phyloP scores from a whole-genome alignment of 2,113 vertebrate genomes.

The Burhinus bistriatus region DNA sequence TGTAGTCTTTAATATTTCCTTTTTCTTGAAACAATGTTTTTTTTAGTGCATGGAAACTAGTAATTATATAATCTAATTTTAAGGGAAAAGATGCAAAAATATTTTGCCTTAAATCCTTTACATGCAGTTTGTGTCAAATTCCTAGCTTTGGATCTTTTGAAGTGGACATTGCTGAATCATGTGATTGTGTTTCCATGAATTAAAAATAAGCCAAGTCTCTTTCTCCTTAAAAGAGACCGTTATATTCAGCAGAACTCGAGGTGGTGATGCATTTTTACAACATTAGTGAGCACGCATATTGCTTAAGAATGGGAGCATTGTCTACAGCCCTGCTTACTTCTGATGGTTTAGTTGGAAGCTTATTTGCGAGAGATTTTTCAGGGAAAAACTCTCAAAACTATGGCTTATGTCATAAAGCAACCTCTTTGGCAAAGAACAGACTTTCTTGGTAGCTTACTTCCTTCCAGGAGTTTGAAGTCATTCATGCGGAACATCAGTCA shows the following conservation, averaged over 20 bases:
- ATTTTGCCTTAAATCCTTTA: not conserved
- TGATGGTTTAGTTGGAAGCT: not conserved
- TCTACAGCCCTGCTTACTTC: not conserved
- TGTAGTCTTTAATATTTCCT: not conserved
- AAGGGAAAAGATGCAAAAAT: not conserved
- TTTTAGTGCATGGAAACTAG: not conserved
- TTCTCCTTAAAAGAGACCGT: not conserved
- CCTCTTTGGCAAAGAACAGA: not conserved
- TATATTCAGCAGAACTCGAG: conserved; percentile 1
- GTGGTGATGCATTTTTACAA: conserved; percentile 26
- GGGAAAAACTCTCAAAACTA: not conserved
- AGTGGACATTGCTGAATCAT: not conserved
- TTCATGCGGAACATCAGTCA: not conserved
- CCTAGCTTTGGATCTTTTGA: not conserved
- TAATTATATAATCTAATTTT: not conserved
- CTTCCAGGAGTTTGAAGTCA: not conserved
- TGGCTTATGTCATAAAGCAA: not conserved
- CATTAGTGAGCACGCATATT: not conserved
- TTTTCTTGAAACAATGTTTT: not conserved
- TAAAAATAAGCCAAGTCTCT: conserved; percentile 10
- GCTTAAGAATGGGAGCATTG: conserved; percentile 18
- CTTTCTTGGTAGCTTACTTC: not conserved
- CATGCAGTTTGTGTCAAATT: not conserved
- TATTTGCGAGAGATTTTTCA: not conserved
- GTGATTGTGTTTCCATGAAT: not conserved